phyloP scores from a whole-genome alignment of 2,797 vertebrate species.

The Cichlasoma orientale region DNA sequence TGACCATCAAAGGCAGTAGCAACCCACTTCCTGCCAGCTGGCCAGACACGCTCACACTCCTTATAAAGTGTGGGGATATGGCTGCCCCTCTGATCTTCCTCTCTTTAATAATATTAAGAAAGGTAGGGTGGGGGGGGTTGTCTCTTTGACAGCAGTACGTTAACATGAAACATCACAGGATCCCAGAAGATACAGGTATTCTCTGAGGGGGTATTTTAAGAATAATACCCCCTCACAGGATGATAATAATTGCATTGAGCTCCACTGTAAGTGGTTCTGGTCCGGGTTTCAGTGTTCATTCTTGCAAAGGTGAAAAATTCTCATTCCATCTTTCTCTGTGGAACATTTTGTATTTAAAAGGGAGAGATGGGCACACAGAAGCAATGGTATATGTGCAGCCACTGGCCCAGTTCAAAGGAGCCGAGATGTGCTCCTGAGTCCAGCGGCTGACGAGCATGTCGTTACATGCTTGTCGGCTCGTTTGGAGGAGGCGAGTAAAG shows the following conservation, averaged over 20 bases:
- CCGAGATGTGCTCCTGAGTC: conserved; percentile 14
- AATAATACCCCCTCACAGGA: background rate
- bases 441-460: conserved; percentile 45
- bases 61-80: conserved; percentile 67
- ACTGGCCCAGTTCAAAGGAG: conserved; percentile 12
- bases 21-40: conserved; percentile 64
- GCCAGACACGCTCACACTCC: conserved; percentile 32
- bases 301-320: background rate
- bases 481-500: conserved; percentile 59
- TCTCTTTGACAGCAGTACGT: conserved; percentile 67
- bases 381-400: background rate
- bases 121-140: background rate
- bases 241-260: background rate
- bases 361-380: background rate
- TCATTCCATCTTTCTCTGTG: background rate
- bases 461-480: conserved; percentile 17
- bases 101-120: conserved; percentile 67
- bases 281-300: background rate
- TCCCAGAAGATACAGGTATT: conserved; percentile 23
- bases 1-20: conserved; percentile 72
- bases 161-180: conserved; percentile 58
- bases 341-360: background rate
- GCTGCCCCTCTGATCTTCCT: conserved; percentile 71
- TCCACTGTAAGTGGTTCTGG: background rate
- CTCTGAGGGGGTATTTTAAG: background rate